Base-by-base conservation (phyloP, 2,888 invertebrate genomes). In the Eubasilissa splendida region DNA sequence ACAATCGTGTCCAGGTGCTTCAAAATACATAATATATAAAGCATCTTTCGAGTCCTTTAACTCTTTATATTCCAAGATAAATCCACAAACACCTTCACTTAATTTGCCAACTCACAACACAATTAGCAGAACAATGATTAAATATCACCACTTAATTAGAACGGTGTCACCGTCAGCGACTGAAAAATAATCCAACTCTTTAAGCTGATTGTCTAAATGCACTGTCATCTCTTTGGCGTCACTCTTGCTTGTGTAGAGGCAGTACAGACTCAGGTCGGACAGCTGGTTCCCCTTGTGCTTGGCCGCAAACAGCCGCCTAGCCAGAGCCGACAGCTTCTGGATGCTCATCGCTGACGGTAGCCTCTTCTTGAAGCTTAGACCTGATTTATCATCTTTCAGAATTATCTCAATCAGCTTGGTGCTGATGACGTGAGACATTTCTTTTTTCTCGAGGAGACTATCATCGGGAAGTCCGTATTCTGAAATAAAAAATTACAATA, bases 391-490 rank as follows among this genome's bases (percentile, higher is more conserved):
- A 83, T 92, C 92, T 76, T 87, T 86, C 1, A 91, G 85, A 78
- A 89, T 90, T 81, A 92, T 88, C 85, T 91, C 90, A 73, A 96
- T 91, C 31, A 96, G 89, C 85, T 94, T 94, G 42, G 93, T 93
- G 84, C 94, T 93, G 82, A 96, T 93, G 0, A 93, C 56, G 12
- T 73, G 92, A 84, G 89, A 91, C 0, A 89, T 88, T 85, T 91
- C 90, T 0, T 88, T 86, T 84, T 90, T 88, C 3, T 87, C 88
- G 73, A 95, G 88, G 84, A 95, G 93, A 74, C 93, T 93, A 88
- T 94, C 94, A 85, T 96, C 96, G 9, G 96, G 95, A 14, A 94
- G 93, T 80, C 97, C 97, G 88, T 95, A 95, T 89, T 93, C 97
- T 97, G 88, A 71, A 90, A 89, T 84, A 83, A 82, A 83, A 79